A percentile compares a stretch with the other conserved stretches of the same genome.
Conservation (phyloP, 2,888 invertebrate species). For the Orchesellides sinensis region DNA sequence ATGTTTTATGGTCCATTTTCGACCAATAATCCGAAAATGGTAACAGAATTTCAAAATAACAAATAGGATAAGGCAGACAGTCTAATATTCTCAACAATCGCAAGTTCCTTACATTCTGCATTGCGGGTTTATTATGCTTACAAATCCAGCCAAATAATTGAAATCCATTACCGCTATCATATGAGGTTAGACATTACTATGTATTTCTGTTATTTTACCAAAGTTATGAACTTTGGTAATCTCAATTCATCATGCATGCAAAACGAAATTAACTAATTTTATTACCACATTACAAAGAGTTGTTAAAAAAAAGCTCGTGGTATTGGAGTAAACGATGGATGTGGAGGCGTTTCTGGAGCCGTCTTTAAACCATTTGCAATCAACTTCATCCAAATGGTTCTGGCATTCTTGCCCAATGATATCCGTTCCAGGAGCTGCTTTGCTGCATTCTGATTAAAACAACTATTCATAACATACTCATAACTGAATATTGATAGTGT, state of each 20-base stretch:
- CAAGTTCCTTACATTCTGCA: too few relatives aligned
- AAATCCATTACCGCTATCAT: too few relatives aligned
- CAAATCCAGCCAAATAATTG: too few relatives aligned
- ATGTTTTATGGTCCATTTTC: neutral
- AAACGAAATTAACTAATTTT: too few relatives aligned
- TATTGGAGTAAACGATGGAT: conserved; percentile 30
- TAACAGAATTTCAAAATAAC: too few relatives aligned
- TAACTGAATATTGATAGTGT: neutral
- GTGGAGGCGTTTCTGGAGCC: conserved; percentile 14
- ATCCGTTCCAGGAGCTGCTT: conserved; percentile 57
- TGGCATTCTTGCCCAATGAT: conserved; percentile 34
- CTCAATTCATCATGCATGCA: too few relatives aligned
- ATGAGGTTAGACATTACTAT: neutral
- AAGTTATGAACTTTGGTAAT: too few relatives aligned
- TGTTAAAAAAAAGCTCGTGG: neutral
- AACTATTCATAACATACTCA: neutral
- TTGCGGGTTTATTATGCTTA: too few relatives aligned
- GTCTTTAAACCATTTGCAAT: conserved; percentile 40
- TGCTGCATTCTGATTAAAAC: conserved; percentile 66
- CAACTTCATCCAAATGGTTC: conserved; percentile 72
- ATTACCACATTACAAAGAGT: neutral
- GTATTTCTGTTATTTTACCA: too few relatives aligned
- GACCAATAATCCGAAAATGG: too few relatives aligned
- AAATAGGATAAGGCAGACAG: too few relatives aligned
- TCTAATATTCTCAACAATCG: too few relatives aligned